phyloP scores from a whole-genome alignment of 2,888 invertebrate species.

The Epicampocera succincta region DNA sequence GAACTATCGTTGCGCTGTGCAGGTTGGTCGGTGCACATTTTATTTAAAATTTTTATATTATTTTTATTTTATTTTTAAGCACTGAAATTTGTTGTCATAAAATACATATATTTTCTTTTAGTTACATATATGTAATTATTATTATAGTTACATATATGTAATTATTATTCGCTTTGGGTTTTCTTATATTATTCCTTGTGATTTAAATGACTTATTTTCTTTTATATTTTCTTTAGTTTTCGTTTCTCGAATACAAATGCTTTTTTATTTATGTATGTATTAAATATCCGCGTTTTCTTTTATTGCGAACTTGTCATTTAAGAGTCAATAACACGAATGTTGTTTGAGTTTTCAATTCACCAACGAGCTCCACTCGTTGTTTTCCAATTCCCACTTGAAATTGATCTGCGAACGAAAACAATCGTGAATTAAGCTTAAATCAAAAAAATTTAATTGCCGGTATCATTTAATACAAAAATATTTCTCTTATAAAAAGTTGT shows the following conservation, averaged over 20 bases:
- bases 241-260: background rate
- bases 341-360: slow-evolving; percentile 49
- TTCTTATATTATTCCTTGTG: slow-evolving; percentile 28
- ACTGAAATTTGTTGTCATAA: slow-evolving; percentile 34
- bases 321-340: slow-evolving; percentile 70
- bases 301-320: slow-evolving; percentile 67
- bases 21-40: slow-evolving; percentile 68
- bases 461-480: slow-evolving; percentile 44
- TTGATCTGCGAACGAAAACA: slow-evolving; percentile 51
- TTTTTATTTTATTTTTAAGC: slow-evolving; percentile 19
- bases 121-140: no score
- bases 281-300: slow-evolving; percentile 63
- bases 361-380: slow-evolving; percentile 64
- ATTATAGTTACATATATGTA: no score
- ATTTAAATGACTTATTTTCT: slow-evolving; percentile 8
- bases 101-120: slow-evolving; percentile 20
- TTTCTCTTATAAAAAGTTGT: slow-evolving; percentile 56
- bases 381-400: slow-evolving; percentile 39
- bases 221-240: slow-evolving; percentile 21
- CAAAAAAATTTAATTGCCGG: slow-evolving; percentile 62
- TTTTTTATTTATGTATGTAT: slow-evolving; percentile 13
- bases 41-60: no score
- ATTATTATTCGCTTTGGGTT: slow-evolving; percentile 1
- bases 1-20: slow-evolving; percentile 71
- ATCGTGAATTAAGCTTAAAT: slow-evolving; percentile 44